A percentile compares a stretch with the other conserved stretches of the same genome.
phyloP scores from a whole-genome alignment of 2,113 vertebrate species.

The Peromyscus polionotus region DNA sequence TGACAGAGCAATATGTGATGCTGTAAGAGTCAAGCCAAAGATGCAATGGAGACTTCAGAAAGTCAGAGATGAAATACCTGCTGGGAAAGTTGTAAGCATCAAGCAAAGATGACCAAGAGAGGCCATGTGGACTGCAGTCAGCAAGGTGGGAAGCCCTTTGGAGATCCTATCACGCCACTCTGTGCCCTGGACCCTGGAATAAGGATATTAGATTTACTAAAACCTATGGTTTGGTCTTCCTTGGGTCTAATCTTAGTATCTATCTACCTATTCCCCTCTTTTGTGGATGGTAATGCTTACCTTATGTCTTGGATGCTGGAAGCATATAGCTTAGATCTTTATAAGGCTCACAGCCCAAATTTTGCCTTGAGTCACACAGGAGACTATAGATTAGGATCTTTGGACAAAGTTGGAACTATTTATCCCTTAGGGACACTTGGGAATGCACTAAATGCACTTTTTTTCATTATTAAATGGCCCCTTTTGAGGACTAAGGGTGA shows the following conservation, averaged over 20 bases:
- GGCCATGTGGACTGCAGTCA: neutral
- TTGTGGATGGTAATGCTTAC: neutral
- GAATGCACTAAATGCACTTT: neutral
- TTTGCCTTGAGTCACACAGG: neutral
- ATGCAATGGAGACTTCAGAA: neutral
- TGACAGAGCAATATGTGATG: neutral
- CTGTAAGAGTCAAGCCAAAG: constrained; percentile 1
- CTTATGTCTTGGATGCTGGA: neutral
- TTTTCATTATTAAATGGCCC: neutral
- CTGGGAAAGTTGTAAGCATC: neutral
- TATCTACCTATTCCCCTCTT: neutral
- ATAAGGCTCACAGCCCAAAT: neutral
- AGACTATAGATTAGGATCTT: neutral
- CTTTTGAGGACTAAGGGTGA: neutral
- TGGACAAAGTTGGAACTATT: neutral
- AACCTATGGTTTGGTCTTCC: neutral
- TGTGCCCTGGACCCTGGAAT: neutral
- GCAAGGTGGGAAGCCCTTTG: neutral
- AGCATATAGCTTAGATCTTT: neutral
- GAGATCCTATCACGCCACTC: neutral
- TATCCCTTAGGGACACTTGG: neutral
- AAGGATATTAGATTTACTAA: neutral
- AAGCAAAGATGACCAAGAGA: neutral
- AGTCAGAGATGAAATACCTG: neutral
- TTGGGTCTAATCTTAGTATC: neutral